A percentile compares a stretch with the other conserved stretches of the same genome.
phyloP scores from a whole-genome alignment of 2,888 invertebrate species.

The Agrenia bidenticulata region DNA sequence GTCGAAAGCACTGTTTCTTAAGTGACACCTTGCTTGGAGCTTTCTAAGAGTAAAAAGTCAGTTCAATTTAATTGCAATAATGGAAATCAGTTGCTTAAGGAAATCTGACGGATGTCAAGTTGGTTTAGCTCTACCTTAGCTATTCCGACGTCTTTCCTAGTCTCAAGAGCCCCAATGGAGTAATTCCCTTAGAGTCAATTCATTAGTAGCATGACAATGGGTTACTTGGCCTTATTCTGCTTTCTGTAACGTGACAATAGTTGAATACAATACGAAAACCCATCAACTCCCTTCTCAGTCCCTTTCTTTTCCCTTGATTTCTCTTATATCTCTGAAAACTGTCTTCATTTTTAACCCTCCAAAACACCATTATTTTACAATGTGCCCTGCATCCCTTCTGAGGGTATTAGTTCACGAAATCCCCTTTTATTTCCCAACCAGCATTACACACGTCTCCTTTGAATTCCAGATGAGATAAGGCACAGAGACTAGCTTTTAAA shows the following conservation, averaged over 20 bases:
- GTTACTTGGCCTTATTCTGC: conserved; percentile 15
- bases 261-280: conserved; percentile 8
- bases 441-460: neutral
- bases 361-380: conserved; percentile 5
- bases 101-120: conserved; percentile 34
- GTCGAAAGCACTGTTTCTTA: neutral
- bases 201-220: conserved; percentile 48
- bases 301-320: conserved; percentile 14
- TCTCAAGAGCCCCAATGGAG: neutral
- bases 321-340: conserved; percentile 12
- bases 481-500: too few species aligned
- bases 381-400: neutral
- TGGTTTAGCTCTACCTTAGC: conserved; percentile 13
- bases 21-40: neutral
- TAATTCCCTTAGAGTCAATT: conserved; percentile 42
- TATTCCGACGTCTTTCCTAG: neutral
- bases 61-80: conserved; percentile 16
- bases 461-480: conserved; percentile 15
- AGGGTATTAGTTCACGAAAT: too few species aligned
- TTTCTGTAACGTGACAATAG: neutral
- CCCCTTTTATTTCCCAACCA: conserved; percentile 6
- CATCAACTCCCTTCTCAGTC: conserved; percentile 16
- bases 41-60: neutral
- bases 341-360: conserved; percentile 10
- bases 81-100: conserved; percentile 34